Conservation (phyloP, 2,888 invertebrate species). For the Arrhopalites spinosus region DNA sequence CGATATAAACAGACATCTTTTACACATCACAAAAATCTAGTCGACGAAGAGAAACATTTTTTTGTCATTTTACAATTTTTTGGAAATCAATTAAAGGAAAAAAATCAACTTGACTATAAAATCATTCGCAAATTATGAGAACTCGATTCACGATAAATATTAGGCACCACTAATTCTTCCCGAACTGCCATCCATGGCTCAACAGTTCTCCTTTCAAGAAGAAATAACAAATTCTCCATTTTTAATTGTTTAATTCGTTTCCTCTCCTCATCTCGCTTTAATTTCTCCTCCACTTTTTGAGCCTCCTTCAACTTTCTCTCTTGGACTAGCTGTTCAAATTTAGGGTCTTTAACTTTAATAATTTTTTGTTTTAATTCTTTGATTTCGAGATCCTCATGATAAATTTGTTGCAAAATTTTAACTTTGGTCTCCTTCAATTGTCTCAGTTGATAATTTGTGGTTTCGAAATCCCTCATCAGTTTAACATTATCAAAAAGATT, state of each 20-base stretch:
- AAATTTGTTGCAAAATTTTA: slow-evolving; percentile 57
- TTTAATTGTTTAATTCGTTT: not conserved
- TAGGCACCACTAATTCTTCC: not conserved
- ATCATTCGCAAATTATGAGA: too few species aligned
- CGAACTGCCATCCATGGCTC: slow-evolving; percentile 14
- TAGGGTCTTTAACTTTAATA: not conserved
- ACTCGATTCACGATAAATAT: too few species aligned
- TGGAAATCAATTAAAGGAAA: too few species aligned
- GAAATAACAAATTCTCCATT: not conserved
- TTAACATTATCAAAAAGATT: slow-evolving; percentile 37
- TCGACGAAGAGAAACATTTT: too few species aligned
- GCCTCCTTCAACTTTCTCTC: not conserved
- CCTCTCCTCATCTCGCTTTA: not conserved
- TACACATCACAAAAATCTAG: too few species aligned
- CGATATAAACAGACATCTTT: too few species aligned
- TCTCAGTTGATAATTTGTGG: slow-evolving; percentile 20
- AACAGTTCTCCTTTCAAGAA: not conserved
- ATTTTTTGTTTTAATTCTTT: not conserved
- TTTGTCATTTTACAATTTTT: too few species aligned
- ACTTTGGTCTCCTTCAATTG: too few species aligned
- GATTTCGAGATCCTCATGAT: not conserved
- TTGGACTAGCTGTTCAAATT: not conserved
- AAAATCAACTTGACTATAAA: too few species aligned
- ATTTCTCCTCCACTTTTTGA: not conserved
- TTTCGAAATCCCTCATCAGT: slow-evolving; percentile 39